Conservation (phyloP, 2,888 invertebrate species). For the Lamproptera curius region DNA sequence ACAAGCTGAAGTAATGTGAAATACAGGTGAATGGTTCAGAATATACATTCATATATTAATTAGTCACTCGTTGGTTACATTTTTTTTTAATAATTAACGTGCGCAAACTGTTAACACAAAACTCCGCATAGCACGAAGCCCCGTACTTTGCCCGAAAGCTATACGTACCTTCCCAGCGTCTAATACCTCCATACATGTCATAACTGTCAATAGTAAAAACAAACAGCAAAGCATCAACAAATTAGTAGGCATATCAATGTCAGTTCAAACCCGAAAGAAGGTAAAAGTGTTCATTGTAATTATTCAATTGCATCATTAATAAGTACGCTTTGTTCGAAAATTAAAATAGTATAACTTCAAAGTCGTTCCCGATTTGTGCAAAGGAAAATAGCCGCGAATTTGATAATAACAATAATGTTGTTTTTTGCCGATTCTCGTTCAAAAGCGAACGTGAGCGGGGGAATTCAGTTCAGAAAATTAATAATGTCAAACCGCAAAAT, state of each 20-base stretch:
- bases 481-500: background rate
- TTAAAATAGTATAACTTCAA: constrained; percentile 16
- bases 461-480: background rate
- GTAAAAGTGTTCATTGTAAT: background rate
- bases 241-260: constrained; percentile 10
- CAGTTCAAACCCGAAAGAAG: constrained; percentile 12
- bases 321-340: background rate
- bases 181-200: background rate
- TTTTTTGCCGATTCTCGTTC: background rate
- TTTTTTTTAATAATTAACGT: constrained; percentile 9
- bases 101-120: constrained; percentile 27
- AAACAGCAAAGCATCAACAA: constrained; percentile 24
- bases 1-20: background rate
- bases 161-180: constrained; percentile 2
- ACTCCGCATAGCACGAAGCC: constrained; percentile 22
- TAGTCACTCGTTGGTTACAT: constrained; percentile 22
- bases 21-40: constrained; percentile 26
- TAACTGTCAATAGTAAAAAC: constrained; percentile 1
- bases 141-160: constrained; percentile 11
- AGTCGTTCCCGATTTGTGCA: constrained; percentile 9
- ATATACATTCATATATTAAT: constrained; percentile 15
- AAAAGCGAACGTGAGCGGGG: background rate
- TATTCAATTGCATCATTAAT: constrained; percentile 6
- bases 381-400: background rate
- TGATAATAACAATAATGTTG: too few species aligned